Conservation (phyloP, 2,888 invertebrate species). For the Alviniconcha strummeri region DNA sequence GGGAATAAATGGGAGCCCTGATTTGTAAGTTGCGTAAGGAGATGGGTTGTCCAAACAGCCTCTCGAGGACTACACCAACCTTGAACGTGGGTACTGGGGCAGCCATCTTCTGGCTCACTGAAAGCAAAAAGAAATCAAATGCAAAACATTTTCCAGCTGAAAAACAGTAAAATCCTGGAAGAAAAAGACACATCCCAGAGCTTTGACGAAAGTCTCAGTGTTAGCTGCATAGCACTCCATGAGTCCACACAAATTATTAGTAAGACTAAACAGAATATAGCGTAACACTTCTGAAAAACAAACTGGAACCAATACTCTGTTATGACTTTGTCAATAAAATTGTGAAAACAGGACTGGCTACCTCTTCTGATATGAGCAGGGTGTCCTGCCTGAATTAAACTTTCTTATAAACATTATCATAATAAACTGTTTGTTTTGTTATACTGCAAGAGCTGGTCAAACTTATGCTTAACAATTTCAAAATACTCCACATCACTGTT, state of each 20-base stretch:
- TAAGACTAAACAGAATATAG: no score
- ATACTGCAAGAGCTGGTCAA: no score
- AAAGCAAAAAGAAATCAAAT: not conserved
- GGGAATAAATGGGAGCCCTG: no score
- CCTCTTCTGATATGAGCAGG: no score
- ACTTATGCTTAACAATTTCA: no score
- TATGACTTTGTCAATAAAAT: not conserved
- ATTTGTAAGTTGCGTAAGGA: not conserved
- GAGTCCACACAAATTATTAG: no score
- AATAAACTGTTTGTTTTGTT: no score
- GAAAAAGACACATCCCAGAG: not conserved
- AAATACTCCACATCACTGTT: no score
- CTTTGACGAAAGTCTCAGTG: not conserved
- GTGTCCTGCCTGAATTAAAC: no score
- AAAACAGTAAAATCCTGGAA: no score
- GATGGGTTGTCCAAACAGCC: not conserved
- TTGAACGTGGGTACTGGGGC: slow-evolving; percentile 21
- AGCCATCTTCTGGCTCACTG: slow-evolving; percentile 22
- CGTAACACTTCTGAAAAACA: not conserved
- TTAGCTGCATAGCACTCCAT: not conserved
- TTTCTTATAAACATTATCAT: no score
- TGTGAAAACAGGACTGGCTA: not conserved
- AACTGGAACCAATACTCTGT: not conserved
- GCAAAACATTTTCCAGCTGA: not conserved
- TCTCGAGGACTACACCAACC: not conserved